phyloP scores from a whole-genome alignment of 2,113 vertebrate genomes.

The Pomatorhinus ruficollis region DNA sequence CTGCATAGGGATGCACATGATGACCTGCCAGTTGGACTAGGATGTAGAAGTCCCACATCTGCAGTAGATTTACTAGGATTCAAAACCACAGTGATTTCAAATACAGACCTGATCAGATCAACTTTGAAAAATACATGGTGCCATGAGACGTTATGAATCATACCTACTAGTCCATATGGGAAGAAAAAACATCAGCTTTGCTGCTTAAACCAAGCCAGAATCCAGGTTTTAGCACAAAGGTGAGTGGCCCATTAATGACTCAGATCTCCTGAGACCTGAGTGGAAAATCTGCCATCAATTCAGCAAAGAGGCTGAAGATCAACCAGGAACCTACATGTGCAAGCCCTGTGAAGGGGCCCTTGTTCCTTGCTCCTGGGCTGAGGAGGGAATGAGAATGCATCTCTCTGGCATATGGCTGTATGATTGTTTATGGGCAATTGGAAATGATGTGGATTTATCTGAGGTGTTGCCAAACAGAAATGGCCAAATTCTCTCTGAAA shows the following conservation, averaged over 20 bases:
- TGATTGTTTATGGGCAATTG: neutral
- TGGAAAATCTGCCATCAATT: neutral
- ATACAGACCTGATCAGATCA: neutral
- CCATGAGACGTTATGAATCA: neutral
- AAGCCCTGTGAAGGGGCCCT: neutral
- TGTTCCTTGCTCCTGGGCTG: neutral
- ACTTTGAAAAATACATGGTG: neutral
- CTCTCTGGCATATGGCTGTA: neutral
- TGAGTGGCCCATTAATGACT: neutral
- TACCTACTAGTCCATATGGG: neutral
- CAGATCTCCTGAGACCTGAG: neutral
- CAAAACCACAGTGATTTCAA: neutral
- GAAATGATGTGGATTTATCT: neutral
- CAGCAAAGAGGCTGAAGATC: neutral
- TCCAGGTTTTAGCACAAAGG: neutral
- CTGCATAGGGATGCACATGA: constrained; percentile 6
- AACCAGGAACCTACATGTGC: neutral
- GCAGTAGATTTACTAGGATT: constrained; percentile 20
- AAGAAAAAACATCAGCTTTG: neutral
- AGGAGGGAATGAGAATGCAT: neutral
- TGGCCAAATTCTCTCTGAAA: neutral
- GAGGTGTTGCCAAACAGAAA: neutral
- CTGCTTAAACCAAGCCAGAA: neutral
- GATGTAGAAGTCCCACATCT: constrained; percentile 33
- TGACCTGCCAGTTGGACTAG: constrained; percentile 34